phyloP scores from a whole-genome alignment of 2,888 invertebrate species.

The Athalia cordata region DNA sequence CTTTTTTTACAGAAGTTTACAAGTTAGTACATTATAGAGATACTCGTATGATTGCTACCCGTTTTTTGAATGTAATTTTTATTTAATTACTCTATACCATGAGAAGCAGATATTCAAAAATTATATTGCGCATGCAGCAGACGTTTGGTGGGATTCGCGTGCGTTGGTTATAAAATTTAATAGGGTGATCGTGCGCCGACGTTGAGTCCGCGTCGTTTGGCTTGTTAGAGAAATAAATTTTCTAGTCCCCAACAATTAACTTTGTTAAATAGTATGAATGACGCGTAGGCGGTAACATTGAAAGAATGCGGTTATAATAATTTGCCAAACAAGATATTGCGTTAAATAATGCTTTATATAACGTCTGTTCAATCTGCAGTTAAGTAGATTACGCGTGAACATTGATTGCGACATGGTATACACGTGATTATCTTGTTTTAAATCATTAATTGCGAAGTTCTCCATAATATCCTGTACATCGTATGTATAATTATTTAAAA shows the following conservation, averaged over 20 bases:
- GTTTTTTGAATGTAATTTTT: too few relatives aligned
- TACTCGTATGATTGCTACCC: too few relatives aligned
- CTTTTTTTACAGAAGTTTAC: too few relatives aligned
- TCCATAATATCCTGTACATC: too few relatives aligned
- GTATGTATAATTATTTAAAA: too few relatives aligned
- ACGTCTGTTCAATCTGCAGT: not conserved
- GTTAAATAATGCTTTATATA: not conserved
- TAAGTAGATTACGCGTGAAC: slow-evolving; percentile 7
- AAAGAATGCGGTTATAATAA: not conserved
- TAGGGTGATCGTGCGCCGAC: not conserved
- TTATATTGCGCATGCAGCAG: not conserved
- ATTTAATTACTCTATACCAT: too few relatives aligned
- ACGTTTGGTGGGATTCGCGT: not conserved
- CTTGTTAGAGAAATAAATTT: not conserved
- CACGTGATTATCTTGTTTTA: too few relatives aligned
- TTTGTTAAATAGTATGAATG: not conserved
- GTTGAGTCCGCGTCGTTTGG: not conserved
- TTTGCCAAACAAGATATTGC: slow-evolving; percentile 27
- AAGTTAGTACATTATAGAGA: too few relatives aligned
- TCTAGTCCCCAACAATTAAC: not conserved
- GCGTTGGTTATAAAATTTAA: not conserved
- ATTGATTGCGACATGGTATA: too few relatives aligned
- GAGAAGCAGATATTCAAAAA: too few relatives aligned
- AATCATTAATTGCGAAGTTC: not conserved
- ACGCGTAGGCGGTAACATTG: not conserved